Percentiles rank a stretch among this genome's conserved stretches.
Conservation (phyloP, 2,888 invertebrate genomes). For the Erebia ligea region DNA sequence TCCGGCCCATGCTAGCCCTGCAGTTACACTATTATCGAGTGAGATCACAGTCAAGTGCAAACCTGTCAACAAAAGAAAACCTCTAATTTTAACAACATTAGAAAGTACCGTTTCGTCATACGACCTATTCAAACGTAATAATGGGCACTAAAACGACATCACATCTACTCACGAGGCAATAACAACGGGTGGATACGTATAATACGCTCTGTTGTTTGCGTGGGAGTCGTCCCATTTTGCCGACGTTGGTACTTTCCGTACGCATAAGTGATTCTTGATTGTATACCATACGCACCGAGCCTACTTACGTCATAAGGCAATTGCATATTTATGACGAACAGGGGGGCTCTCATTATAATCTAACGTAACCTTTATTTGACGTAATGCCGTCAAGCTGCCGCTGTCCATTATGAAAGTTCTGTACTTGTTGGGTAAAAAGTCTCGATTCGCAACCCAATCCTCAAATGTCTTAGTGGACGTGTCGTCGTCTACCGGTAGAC, state of each 20-base stretch:
- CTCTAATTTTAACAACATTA: conserved; percentile 63
- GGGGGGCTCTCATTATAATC: not conserved
- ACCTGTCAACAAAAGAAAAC: conserved; percentile 13
- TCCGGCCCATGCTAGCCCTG: no score
- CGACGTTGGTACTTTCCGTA: conserved; percentile 26
- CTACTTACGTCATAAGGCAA: conserved; percentile 35
- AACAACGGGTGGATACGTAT: conserved; percentile 51
- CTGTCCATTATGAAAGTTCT: no score
- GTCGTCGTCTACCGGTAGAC: no score
- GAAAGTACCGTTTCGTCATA: conserved; percentile 73
- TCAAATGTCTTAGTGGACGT: no score
- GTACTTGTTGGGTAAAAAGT: no score
- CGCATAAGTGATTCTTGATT: conserved; percentile 39
- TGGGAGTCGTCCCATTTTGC: conserved; percentile 62
- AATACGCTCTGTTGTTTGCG: conserved; percentile 48
- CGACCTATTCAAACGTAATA: conserved; percentile 65
- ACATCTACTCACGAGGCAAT: conserved; percentile 56
- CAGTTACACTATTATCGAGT: not conserved
- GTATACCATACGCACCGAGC: conserved; percentile 36
- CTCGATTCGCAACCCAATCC: no score
- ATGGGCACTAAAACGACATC: conserved; percentile 57
- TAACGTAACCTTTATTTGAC: no score
- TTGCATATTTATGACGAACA: conserved; percentile 24
- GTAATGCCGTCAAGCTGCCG: no score
- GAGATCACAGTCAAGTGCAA: not conserved